These are phyloP conservation scores for Napeogenes sylphis DNA, from an alignment of 2,888 invertebrate species.

Conservation along the genomic window DNA sequence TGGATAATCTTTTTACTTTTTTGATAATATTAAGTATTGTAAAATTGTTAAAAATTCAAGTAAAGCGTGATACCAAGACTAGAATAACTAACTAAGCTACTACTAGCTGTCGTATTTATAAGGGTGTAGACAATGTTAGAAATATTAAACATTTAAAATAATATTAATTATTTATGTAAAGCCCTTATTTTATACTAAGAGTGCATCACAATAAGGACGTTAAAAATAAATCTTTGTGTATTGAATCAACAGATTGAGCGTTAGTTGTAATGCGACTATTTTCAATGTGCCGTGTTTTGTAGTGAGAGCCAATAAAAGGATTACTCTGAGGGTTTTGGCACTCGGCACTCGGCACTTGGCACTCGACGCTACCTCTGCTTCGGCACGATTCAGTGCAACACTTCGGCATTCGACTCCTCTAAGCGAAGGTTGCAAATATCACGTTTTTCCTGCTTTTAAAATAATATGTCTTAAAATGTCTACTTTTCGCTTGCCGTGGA, in stretches of 20 bases:
- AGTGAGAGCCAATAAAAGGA: conserved; percentile 2
- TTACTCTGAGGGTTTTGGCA: not conserved
- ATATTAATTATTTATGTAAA: too few species aligned
- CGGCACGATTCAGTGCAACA: not conserved
- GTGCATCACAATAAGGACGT: not conserved
- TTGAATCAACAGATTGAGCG: not conserved
- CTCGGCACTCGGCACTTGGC: not conserved
- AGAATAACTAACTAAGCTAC: too few species aligned
- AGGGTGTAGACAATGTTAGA: too few species aligned
- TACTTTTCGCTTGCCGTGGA: conserved; percentile 14
- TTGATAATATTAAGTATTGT: too few species aligned
- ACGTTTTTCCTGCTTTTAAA: conserved; percentile 23
- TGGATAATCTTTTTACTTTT: too few species aligned
- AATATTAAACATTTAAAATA: too few species aligned
- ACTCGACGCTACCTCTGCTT: not conserved
- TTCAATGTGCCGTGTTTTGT: not conserved
- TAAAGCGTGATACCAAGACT: too few species aligned
- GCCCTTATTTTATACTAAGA: not conserved
- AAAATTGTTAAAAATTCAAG: too few species aligned
- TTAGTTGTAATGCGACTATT: not conserved
- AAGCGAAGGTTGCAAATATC: not conserved
- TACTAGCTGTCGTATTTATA: too few species aligned
- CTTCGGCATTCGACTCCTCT: not conserved
- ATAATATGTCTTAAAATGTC: conserved; percentile 12
- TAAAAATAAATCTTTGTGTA: not conserved